phyloP scores from a whole-genome alignment of 1,140 invertebrate species.

The Drosophila baimaii region DNA sequence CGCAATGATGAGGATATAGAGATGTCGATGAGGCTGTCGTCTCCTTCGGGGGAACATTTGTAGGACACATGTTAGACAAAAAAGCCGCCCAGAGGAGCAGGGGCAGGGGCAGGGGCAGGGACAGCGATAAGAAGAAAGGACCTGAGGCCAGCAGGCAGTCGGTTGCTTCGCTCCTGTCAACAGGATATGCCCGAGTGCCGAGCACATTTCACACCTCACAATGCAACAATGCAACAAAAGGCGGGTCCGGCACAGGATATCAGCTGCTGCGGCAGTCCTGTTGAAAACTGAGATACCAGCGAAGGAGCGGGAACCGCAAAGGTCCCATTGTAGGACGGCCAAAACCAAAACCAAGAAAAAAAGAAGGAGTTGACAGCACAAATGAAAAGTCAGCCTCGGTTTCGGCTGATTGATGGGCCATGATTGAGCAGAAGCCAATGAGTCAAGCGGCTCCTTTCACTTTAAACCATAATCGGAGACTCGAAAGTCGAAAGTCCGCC shows the following conservation, averaged over 20 bases:
- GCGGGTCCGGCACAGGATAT: conserved; percentile 59
- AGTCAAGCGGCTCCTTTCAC: conserved; percentile 61
- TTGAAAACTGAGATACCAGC: conserved; percentile 65
- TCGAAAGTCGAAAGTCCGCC: conserved; percentile 55
- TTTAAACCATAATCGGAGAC: conserved; percentile 60
- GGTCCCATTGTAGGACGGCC: conserved; percentile 37
- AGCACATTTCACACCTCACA: conserved; percentile 78
- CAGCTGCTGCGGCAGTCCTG: conserved; percentile 56
- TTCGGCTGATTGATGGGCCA: conserved; percentile 61
- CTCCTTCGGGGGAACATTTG: conserved; percentile 61
- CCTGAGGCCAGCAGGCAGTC: conserved; percentile 62
- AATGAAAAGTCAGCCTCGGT: conserved; percentile 64
- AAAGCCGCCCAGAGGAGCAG: conserved; percentile 26
- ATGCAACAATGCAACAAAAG: conserved; percentile 68
- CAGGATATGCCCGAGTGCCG: conserved; percentile 77
- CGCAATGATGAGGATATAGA: conserved; percentile 20
- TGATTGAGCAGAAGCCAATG: conserved; percentile 75
- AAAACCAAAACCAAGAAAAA: conserved; percentile 21
- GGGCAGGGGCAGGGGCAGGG: too few relatives aligned
- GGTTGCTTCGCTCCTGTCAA: conserved; percentile 67
- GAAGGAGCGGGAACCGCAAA: conserved; percentile 58
- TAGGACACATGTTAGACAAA: conserved; percentile 72
- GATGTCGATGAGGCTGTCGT: conserved; percentile 48
- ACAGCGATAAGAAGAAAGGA: conserved; percentile 44
- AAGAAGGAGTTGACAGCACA: conserved; percentile 75